These are phyloP conservation scores for Hippocampus kuda DNA, from an alignment of 2,797 vertebrate species.

Conservation along the genomic window DNA sequence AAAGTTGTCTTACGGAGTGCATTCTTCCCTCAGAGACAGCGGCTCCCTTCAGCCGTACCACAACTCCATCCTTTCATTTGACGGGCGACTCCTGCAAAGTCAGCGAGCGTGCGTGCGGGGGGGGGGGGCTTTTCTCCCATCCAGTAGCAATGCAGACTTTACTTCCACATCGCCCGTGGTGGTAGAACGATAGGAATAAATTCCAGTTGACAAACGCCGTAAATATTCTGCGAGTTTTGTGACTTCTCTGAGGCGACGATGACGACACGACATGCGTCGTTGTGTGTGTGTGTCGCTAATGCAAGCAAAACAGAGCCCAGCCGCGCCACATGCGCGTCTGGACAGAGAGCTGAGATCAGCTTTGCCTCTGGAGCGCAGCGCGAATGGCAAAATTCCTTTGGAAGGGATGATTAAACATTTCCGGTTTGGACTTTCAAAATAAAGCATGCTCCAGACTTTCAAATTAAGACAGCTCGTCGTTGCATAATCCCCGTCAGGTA, in stretches of 20 bases:
- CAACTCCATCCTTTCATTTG: constrained; percentile 46
- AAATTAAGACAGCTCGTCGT: not conserved
- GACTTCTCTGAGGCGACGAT: constrained; percentile 31
- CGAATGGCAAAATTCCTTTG: not conserved
- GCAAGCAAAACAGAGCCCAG: constrained; percentile 31
- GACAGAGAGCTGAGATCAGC: constrained; percentile 37
- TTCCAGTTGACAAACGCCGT: not conserved
- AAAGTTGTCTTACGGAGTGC: constrained; percentile 34
- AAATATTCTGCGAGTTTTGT: constrained; percentile 18
- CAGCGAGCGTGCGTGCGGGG: constrained; percentile 13
- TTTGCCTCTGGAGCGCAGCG: constrained; percentile 31
- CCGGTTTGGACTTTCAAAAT: constrained; percentile 29
- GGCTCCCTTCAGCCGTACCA: constrained; percentile 17
- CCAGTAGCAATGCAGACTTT: constrained; percentile 25
- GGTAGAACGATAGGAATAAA: constrained; percentile 12
- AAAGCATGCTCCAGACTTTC: constrained; percentile 19
- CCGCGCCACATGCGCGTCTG: constrained; percentile 31
- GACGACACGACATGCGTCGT: not conserved
- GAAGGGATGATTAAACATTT: not conserved
- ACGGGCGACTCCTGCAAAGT: constrained; percentile 20
- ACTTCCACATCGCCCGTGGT: constrained; percentile 35
- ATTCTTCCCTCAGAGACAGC: constrained; percentile 32
- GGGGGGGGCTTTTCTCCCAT: constrained; percentile 19
- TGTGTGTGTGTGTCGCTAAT: constrained; percentile 19
- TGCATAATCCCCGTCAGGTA: not conserved